A percentile compares a stretch with the other conserved stretches of the same genome.
phyloP scores from a whole-genome alignment of 2,797 vertebrate species.

The Hylomyscus alleni region DNA sequence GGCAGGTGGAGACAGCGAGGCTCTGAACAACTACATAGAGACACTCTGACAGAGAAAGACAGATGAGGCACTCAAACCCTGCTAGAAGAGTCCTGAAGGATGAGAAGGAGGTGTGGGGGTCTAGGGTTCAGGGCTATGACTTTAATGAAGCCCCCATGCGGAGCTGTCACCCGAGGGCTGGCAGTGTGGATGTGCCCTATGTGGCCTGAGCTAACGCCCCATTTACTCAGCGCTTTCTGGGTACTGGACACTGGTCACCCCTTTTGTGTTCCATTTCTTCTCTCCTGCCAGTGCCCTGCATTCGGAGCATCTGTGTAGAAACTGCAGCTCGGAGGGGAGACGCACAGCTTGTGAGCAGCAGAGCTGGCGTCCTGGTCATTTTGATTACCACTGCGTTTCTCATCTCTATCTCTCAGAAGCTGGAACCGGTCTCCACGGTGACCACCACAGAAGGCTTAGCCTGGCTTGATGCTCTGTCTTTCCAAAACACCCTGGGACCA shows the following conservation, averaged over 20 bases:
- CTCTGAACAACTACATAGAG: not conserved
- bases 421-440: not conserved
- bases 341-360: not conserved
- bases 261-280: not conserved
- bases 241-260: no score
- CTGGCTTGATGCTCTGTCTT: not conserved
- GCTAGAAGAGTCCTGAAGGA: not conserved
- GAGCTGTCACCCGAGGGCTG: not conserved
- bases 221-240: not conserved
- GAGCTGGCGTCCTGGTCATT: not conserved
- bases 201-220: not conserved
- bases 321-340: not conserved
- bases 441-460: not conserved
- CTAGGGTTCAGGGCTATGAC: not conserved
- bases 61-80: not conserved
- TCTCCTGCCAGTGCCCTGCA: not conserved
- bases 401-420: not conserved
- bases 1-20: not conserved
- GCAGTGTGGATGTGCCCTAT: not conserved
- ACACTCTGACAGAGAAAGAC: not conserved
- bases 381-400: no score
- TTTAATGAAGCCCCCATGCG: not conserved
- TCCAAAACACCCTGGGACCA: not conserved
- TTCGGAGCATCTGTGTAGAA: not conserved
- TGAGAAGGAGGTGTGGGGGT: accelerated